Base-by-base conservation (phyloP, 2,888 invertebrate species). In the Melinaea marsaeus region DNA sequence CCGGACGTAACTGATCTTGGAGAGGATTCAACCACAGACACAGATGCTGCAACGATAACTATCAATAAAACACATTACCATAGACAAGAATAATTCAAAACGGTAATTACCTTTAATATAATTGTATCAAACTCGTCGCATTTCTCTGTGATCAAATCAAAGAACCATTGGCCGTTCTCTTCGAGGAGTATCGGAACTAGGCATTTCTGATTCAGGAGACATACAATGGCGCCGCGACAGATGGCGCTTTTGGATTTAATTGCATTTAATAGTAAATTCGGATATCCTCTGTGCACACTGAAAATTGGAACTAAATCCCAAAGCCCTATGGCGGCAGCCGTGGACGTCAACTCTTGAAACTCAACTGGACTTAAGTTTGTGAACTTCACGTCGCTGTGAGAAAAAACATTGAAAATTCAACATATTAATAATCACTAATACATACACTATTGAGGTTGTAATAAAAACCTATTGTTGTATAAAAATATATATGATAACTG, bases 141-240 rank as follows among this genome's bases (percentile, higher is more conserved):
- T 69, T 92, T 91, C 45, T 87, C 86, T 45, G 85, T 79, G 34
- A 93, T 83, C 74, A 91, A 93, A 69, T 91, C 88, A 71, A 90
- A 86, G 0, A 90, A 73, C 88, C 90, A 83, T 75, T 92, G 86
- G 72, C 91, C 76, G 78, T 88, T 83, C 83, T 86, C 85, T 67
- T 89, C 85, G 33, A 90, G 66, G 61, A 91, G 64, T 7, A 86
- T 66, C 0, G 88, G 86, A 13, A 89, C 83, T 0, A 90, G 69
- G 62, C 84, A 84, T 2, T 73, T 71, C 46, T 90, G 75, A 35
- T 72, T 72, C 22, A 90, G 63, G 0, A 90, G 65, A 61, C 82
- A 84, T 54, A 80, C 74, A 6, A 90, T 47, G 0, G 89, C 85
- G 0, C 86, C 88, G 5, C 89, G 76, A 72, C 88, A 91, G 13